These are phyloP conservation scores for Eustalomyia histrio DNA, from an alignment of 2,888 invertebrate genomes.

Conservation along the genomic window DNA sequence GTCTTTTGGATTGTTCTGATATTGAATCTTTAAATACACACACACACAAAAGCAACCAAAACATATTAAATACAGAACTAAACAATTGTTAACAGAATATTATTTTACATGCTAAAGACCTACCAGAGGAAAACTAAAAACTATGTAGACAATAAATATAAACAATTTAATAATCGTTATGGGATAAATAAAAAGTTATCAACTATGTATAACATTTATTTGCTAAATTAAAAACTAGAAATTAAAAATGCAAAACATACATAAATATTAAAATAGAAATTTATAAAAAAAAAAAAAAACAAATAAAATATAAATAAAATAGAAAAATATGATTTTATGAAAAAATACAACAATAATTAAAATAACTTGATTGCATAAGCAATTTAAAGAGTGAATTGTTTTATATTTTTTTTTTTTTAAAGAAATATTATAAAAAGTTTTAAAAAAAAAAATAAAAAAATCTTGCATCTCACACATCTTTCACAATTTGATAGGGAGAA, in stretches of 20 bases:
- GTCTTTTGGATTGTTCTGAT: conserved; percentile 10
- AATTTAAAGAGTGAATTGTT: no score
- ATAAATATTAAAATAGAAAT: background rate
- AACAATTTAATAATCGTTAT: conserved; percentile 46
- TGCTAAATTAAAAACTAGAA: background rate
- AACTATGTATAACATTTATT: conserved; percentile 12
- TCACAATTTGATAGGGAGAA: no score
- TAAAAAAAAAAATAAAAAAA: no score
- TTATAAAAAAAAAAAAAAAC: background rate
- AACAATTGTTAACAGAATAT: conserved; percentile 5
- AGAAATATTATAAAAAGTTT: no score
- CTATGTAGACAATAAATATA: conserved; percentile 25
- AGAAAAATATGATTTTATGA: no score
- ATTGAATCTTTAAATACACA: conserved; percentile 8
- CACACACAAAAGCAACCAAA: background rate
- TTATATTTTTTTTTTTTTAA: no score
- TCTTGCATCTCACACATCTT: no score
- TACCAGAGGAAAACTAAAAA: conserved; percentile 6
- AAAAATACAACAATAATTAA: no score
- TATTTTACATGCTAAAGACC: background rate
- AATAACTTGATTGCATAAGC: no score
- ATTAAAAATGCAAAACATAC: background rate
- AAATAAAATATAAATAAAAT: no score
- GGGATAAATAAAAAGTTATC: conserved; percentile 12
- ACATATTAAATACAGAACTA: background rate